Evolutionary conservation across 1,140 invertebrate genomes (phyloP).

Genomic region (Trichonephila clavipes): DNA sequence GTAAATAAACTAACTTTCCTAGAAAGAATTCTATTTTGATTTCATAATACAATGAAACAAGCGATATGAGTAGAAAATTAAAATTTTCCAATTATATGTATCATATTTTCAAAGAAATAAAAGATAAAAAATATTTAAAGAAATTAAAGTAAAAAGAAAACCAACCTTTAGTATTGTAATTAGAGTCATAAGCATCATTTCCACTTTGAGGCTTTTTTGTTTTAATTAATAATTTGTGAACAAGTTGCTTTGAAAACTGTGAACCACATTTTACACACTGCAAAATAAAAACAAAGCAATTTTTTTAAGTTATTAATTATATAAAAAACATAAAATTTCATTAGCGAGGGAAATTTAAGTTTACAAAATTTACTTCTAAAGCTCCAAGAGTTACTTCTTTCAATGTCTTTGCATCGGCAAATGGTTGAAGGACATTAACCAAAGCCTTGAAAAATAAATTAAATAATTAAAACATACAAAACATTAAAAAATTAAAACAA

Average conservation of each 20-base stretch:
- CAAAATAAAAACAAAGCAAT: not conserved
- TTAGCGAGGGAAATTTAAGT: not conserved
- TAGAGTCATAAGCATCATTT: constrained; percentile 27
- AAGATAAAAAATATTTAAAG: not conserved
- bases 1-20: too few species aligned
- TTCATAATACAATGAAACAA: too few species aligned
- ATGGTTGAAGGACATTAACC: constrained; percentile 45
- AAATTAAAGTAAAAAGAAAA: not conserved
- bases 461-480: too few species aligned
- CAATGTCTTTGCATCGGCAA: constrained; percentile 70
- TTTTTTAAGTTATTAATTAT: not conserved
- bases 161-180: not conserved
- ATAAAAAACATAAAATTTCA: not conserved
- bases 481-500: too few species aligned
- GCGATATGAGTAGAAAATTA: too few species aligned
- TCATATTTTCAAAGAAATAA: not conserved
- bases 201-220: not conserved
- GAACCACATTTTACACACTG: constrained; percentile 67
- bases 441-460: constrained; percentile 3
- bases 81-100: too few species aligned
- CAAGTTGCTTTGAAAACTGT: constrained; percentile 68
- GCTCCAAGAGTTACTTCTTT: constrained; percentile 65
- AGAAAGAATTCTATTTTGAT: too few species aligned
- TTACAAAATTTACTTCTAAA: constrained; percentile 44
- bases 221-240: constrained; percentile 38